phyloP scores from a whole-genome alignment of 2,113 vertebrate species.

The Camelus bactrianus region DNA sequence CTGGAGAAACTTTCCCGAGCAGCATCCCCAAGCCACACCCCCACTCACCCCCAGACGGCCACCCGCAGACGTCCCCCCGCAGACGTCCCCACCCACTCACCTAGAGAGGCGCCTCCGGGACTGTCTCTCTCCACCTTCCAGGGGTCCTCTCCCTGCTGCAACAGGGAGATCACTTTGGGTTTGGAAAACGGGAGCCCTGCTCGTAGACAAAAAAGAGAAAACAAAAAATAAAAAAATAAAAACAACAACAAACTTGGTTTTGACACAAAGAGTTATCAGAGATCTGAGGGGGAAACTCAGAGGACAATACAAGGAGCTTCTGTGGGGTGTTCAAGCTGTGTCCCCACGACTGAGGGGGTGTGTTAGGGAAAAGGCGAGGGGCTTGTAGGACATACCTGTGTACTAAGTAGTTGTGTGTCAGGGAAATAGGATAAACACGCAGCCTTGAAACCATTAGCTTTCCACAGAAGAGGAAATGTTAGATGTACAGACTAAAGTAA shows the following conservation, averaged over 20 bases:
- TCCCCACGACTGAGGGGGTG: neutral
- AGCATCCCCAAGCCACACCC: neutral
- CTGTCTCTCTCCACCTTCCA: constrained; percentile 66
- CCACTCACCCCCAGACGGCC: neutral
- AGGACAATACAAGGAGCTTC: neutral
- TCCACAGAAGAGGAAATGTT: neutral
- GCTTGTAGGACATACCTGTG: neutral
- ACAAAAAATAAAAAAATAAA: neutral
- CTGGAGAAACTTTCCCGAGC: neutral
- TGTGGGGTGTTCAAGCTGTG: neutral
- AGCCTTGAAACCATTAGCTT: neutral
- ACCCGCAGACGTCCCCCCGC: neutral
- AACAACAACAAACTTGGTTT: neutral
- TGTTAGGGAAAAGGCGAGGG: neutral
- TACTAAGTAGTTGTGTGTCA: neutral
- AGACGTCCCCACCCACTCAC: constrained; percentile 48
- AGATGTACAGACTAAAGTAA: neutral
- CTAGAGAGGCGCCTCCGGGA: neutral
- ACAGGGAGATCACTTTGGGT: constrained; percentile 77
- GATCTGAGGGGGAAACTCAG: neutral
- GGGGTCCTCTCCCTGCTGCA: constrained; percentile 77
- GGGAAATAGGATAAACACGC: neutral
- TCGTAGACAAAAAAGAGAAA: neutral
- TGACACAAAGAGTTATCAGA: neutral
- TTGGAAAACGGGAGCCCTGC: constrained; percentile 73